Percentiles rank a stretch among this genome's conserved stretches.
Conservation (phyloP, 2,113 vertebrate genomes). For the Sinocyclocheilus anshuiensis region DNA sequence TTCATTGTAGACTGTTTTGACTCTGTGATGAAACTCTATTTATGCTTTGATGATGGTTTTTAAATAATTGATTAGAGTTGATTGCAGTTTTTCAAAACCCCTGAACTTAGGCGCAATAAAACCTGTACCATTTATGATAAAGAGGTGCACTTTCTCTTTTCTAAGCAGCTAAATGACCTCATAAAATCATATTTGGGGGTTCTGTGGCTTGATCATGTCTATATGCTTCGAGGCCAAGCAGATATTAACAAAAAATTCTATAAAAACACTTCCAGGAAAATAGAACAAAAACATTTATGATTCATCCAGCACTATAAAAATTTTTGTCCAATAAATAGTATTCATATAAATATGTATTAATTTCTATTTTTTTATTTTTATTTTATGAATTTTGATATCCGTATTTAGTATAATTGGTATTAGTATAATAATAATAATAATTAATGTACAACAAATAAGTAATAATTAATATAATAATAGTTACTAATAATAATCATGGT, state of each 20-base stretch:
- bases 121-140: not conserved
- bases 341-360: not conserved
- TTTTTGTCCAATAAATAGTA: not conserved
- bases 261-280: not conserved
- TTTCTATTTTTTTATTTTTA: not conserved
- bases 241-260: not conserved
- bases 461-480: not conserved
- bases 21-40: not conserved
- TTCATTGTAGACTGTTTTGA: not conserved
- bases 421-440: not conserved
- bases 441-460: not conserved
- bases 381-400: not conserved
- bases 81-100: not conserved
- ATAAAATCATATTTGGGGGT: not conserved
- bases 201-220: not conserved
- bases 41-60: not conserved
- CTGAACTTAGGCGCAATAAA: not conserved
- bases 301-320: not conserved
- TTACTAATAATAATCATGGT: not conserved
- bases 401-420: not conserved
- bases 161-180: too few species aligned
- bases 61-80: not conserved
- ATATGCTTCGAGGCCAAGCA: not conserved
- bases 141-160: not conserved
- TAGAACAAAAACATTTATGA: not conserved